Conservation (phyloP, 2,113 vertebrate species). For the Zapus hudsonius region DNA sequence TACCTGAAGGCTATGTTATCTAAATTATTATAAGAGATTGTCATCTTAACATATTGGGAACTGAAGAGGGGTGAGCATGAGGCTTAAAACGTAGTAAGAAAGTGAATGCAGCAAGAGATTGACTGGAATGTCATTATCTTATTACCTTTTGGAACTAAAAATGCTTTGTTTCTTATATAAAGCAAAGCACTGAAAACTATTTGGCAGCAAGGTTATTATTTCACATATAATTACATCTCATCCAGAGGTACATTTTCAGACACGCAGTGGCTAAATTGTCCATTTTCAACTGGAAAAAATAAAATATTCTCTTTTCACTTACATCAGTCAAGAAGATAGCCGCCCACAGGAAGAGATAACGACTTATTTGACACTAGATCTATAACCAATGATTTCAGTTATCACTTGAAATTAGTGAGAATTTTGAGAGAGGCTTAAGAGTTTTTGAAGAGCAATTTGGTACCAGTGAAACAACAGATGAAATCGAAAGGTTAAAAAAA, state of each 20-base stretch:
- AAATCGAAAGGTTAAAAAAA: conserved; percentile 58
- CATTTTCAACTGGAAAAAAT: conserved; percentile 80
- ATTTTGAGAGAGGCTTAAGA: conserved; percentile 73
- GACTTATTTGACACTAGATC: conserved; percentile 82
- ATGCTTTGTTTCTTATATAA: conserved; percentile 82
- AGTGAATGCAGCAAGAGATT: conserved; percentile 77
- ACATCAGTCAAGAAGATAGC: conserved; percentile 80
- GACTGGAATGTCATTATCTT: conserved; percentile 81
- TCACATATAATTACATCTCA: conserved; percentile 81
- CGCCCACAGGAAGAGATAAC: conserved; percentile 80
- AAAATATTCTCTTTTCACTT: conserved; percentile 79
- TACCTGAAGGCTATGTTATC: conserved; percentile 75
- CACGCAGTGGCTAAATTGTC: conserved; percentile 81
- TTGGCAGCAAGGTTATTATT: conserved; percentile 82
- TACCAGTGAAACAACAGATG: conserved; percentile 59
- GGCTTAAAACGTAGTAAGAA: conserved; percentile 69
- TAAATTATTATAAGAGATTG: conserved; percentile 79
- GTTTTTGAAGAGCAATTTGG: conserved; percentile 73
- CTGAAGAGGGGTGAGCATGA: conserved; percentile 67
- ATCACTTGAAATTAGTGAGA: conserved; percentile 82
- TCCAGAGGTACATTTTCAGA: conserved; percentile 76
- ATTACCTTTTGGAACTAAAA: conserved; percentile 80
- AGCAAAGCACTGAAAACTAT: conserved; percentile 80
- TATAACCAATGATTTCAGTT: conserved; percentile 81
- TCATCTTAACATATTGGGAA: conserved; percentile 77